phyloP scores from a whole-genome alignment of 1,140 invertebrate species.

The Plodia interpunctella region DNA sequence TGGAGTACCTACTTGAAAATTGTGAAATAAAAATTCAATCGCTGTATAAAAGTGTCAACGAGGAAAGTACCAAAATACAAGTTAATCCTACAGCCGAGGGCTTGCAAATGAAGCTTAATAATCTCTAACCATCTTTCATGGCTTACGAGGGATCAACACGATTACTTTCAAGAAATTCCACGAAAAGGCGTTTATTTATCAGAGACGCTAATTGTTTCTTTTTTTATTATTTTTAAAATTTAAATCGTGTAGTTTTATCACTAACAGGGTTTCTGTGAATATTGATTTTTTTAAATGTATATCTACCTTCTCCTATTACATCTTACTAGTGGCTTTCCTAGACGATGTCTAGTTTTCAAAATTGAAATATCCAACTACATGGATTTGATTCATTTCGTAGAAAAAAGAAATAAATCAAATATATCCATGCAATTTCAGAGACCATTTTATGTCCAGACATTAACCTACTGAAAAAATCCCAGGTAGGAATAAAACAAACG shows the following conservation, averaged over 20 bases:
- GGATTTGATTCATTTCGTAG: too few relatives aligned
- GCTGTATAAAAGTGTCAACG: background rate
- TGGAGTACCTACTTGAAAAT: too few relatives aligned
- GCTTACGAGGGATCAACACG: constrained; percentile 31
- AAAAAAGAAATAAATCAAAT: constrained; percentile 7
- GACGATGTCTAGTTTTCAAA: too few relatives aligned
- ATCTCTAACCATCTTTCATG: constrained; percentile 30
- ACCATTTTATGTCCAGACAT: background rate
- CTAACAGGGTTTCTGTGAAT: too few relatives aligned
- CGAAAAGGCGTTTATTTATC: background rate
- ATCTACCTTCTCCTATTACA: too few relatives aligned
- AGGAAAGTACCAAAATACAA: constrained; percentile 19
- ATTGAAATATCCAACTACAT: too few relatives aligned
- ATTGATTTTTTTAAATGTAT: too few relatives aligned
- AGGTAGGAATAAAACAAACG: constrained; percentile 52
- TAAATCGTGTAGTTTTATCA: too few relatives aligned
- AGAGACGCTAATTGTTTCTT: background rate
- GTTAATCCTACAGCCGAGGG: constrained; percentile 32
- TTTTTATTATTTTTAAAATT: too few relatives aligned
- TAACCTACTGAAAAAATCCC: constrained; percentile 19
- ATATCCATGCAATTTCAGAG: too few relatives aligned
- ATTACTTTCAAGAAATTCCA: constrained; percentile 14
- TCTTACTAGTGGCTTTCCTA: too few relatives aligned
- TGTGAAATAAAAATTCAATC: constrained; percentile 9
- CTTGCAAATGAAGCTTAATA: constrained; percentile 38